Evolutionary conservation across 2,888 invertebrate genomes (phyloP).

Genomic region (Cephonodes hylas): DNA sequence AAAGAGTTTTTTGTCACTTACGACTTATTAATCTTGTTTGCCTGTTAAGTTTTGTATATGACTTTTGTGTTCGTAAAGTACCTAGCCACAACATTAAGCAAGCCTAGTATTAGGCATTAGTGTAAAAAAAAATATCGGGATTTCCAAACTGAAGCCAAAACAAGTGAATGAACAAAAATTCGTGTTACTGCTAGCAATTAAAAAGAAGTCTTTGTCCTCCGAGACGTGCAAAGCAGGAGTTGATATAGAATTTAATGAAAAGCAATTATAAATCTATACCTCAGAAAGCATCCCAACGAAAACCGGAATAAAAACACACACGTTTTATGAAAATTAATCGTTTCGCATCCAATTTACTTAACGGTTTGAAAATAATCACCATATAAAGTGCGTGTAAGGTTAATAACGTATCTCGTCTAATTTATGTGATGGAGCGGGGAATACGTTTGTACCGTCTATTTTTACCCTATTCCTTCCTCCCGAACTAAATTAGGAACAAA

Average conservation of each 20-base stretch:
- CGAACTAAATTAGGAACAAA: background rate
- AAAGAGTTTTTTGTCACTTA: no score
- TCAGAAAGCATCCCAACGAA: no score
- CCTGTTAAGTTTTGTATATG: no score
- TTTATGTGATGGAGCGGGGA: background rate
- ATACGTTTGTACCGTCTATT: background rate
- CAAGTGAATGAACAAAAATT: no score
- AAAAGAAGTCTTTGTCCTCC: background rate
- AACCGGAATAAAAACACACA: background rate
- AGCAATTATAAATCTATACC: background rate
- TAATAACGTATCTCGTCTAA: background rate
- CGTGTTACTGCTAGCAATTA: background rate
- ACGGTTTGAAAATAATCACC: background rate
- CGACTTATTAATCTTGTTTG: no score
- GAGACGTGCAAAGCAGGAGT: no score
- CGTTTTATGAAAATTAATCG: background rate
- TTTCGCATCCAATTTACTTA: background rate
- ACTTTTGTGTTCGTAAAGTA: no score
- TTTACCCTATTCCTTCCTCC: constrained; percentile 1
- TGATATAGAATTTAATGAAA: no score
- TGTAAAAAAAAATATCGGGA: no score
- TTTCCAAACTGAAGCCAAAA: no score
- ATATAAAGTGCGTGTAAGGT: background rate
- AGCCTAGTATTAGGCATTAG: no score
- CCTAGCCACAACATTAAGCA: no score